Evolutionary conservation across 2,797 vertebrate species (phyloP).

Genomic region (Macroramphosus scolopax): DNA sequence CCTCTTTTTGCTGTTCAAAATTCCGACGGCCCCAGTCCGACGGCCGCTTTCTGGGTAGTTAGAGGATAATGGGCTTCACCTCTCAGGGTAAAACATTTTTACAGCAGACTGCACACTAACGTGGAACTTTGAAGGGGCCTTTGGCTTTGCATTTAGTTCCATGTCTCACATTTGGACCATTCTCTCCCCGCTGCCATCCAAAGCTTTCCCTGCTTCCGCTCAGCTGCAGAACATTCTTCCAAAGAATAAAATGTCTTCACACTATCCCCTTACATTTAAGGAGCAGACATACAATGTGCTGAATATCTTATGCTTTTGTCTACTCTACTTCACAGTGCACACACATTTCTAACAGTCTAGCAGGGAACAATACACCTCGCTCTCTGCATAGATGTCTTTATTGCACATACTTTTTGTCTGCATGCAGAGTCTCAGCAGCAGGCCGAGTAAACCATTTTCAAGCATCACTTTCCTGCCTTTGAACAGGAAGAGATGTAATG

Average conservation of each 20-base stretch:
- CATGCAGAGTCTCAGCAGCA: constrained; percentile 7
- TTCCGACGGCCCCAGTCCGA: constrained; percentile 44
- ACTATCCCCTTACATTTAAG: too few relatives aligned
- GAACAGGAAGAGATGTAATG: constrained; percentile 34
- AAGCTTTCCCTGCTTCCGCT: too few relatives aligned
- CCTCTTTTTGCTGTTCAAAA: constrained; percentile 48
- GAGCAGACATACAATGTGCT: too few relatives aligned
- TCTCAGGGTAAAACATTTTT: constrained; percentile 52
- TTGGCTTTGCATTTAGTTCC: constrained; percentile 44
- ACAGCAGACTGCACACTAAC: constrained; percentile 28
- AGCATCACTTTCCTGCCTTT: constrained; percentile 14
- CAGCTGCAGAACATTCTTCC: too few relatives aligned
- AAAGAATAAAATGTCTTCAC: too few relatives aligned
- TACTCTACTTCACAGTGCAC: too few relatives aligned
- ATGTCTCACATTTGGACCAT: constrained; percentile 32
- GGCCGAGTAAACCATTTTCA: background rate
- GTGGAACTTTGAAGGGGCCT: constrained; percentile 27
- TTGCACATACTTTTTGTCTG: too few relatives aligned
- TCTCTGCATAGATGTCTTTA: too few relatives aligned
- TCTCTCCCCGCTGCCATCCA: too few relatives aligned
- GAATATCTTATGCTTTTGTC: too few relatives aligned
- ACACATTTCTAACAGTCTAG: too few relatives aligned
- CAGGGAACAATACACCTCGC: too few relatives aligned
- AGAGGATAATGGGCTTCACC: constrained; percentile 64
- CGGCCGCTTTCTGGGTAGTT: constrained; percentile 59